Evolutionary conservation across 1,140 invertebrate species (phyloP).

Genomic region (Myzus persicae): DNA sequence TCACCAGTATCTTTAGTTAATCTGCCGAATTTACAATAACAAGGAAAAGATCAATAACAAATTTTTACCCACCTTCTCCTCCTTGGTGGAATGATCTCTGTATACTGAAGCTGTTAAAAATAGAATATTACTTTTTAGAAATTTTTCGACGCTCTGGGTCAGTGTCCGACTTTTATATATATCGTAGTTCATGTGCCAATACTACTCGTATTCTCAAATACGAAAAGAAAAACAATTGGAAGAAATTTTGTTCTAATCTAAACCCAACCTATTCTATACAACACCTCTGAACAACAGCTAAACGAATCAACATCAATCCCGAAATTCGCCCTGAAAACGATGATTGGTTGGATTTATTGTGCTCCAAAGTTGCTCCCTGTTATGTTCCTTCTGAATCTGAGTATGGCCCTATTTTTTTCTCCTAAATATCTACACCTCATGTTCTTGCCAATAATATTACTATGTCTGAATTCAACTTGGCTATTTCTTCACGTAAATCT

Average conservation of each 20-base stretch:
- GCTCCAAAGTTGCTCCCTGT: not conserved
- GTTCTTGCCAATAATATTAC: not conserved
- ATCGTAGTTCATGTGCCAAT: too few relatives aligned
- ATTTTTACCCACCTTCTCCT: too few relatives aligned
- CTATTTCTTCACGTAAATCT: not conserved
- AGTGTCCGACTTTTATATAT: too few relatives aligned
- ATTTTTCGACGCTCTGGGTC: too few relatives aligned
- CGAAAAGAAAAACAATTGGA: not conserved
- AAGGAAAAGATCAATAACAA: too few relatives aligned
- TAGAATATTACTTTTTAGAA: too few relatives aligned
- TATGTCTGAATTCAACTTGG: not conserved
- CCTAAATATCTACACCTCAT: not conserved
- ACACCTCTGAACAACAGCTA: not conserved
- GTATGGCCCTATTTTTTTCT: not conserved
- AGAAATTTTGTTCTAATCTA: not conserved
- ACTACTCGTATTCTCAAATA: too few relatives aligned
- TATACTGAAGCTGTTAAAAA: too few relatives aligned
- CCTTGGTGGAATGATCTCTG: too few relatives aligned
- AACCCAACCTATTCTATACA: not conserved
- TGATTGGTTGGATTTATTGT: not conserved
- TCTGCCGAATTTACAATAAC: too few relatives aligned
- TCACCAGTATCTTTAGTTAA: too few relatives aligned
- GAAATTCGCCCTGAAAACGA: not conserved
- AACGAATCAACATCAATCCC: not conserved
- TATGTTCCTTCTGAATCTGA: not conserved